These are phyloP conservation scores for Anguilla anguilla DNA, from an alignment of 2,797 vertebrate species.

Conservation along the genomic window DNA sequence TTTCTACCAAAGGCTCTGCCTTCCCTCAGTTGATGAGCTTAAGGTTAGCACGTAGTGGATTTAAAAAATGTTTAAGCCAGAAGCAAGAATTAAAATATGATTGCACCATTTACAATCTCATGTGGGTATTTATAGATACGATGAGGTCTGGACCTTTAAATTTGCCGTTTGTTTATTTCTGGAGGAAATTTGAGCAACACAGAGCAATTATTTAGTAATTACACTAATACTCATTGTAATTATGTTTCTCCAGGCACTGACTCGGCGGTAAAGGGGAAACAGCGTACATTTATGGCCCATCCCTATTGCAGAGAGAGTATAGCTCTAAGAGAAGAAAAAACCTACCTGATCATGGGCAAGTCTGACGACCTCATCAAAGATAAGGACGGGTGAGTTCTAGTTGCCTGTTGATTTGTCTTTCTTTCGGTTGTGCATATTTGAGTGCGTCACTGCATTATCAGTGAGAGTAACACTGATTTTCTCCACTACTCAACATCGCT, in stretches of 20 bases:
- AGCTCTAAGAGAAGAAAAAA: constrained; percentile 44
- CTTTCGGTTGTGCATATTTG: not conserved
- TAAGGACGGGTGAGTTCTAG: constrained; percentile 32
- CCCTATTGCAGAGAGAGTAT: constrained; percentile 61
- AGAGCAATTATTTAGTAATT: not conserved
- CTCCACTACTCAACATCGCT: not conserved
- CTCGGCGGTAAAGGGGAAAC: constrained; percentile 39
- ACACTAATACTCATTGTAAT: not conserved
- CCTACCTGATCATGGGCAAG: constrained; percentile 72
- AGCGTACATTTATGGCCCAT: constrained; percentile 61
- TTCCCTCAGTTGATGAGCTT: not conserved
- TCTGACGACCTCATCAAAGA: constrained; percentile 50
- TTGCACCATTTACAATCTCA: not conserved
- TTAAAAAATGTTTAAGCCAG: not conserved
- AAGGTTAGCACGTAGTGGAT: not conserved
- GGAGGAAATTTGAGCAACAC: not conserved
- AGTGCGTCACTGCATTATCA: not conserved
- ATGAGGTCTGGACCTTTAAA: not conserved
- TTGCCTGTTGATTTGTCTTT: not conserved
- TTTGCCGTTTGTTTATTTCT: not conserved
- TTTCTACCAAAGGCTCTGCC: not conserved
- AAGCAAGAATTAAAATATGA: not conserved
- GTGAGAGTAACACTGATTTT: not conserved
- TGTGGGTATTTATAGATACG: not conserved
- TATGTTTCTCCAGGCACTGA: constrained; percentile 58